A percentile compares a stretch with the other conserved stretches of the same genome.
phyloP scores from a whole-genome alignment of 2,113 vertebrate genomes.

The Spilogale gracilis region DNA sequence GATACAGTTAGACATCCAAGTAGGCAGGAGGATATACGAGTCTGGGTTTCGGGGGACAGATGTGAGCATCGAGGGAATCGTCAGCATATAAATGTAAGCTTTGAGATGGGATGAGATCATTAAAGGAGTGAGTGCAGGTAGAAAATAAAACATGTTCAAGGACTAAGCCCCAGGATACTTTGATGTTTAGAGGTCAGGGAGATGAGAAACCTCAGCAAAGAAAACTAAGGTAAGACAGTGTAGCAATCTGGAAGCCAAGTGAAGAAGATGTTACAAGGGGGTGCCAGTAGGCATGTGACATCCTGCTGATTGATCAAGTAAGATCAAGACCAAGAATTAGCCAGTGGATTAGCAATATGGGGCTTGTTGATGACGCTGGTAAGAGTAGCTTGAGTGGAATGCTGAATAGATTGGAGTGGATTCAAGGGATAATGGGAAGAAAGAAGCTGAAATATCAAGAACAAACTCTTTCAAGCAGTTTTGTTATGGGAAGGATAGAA shows the following conservation, averaged over 20 bases:
- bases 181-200: background rate
- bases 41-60: background rate
- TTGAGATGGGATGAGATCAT: background rate
- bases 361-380: background rate
- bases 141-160: conserved; percentile 36
- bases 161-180: background rate
- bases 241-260: background rate
- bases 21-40: background rate
- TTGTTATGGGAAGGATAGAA: background rate
- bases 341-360: background rate
- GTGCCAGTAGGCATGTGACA: background rate
- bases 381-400: background rate
- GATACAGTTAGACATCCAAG: background rate
- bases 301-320: background rate
- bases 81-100: background rate
- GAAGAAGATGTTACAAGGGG: background rate
- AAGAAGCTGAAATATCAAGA: background rate
- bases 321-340: background rate
- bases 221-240: background rate
- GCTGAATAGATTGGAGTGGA: background rate
- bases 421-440: background rate
- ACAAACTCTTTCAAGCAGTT: background rate
- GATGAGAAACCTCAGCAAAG: background rate
- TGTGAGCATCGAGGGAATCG: background rate
- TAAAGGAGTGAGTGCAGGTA: background rate